Base-by-base conservation (phyloP, 2,888 invertebrate genomes). In the Artemia sinica region DNA sequence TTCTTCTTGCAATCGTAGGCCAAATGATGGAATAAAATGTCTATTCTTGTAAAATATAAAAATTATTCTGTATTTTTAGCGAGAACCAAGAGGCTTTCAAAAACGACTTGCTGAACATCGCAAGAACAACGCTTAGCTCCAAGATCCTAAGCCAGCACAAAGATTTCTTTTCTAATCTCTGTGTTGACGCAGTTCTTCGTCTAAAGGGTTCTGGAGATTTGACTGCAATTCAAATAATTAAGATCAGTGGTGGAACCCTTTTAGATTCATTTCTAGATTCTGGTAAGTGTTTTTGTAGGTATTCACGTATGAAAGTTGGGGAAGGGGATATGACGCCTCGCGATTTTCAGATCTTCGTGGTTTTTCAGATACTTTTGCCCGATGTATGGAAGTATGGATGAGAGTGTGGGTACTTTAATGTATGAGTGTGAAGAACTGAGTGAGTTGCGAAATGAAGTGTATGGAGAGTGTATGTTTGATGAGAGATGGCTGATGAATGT, bases 141-240 rank as follows among this genome's bases (percentile, higher is more conserved):
- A 99, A 99, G 80, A 97, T 99, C 78, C 81, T 98, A 58, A 88
- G 92, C 49, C 96, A 97, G 76, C 92, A 98, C 78, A 96, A 95
- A 79, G 95, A 98, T 76, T 86, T 92, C 76, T 99, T 98, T 78
- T 85, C 96, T 70, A 89, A 91, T 74, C 81, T 98, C 71, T 91
- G 96, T 50, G 97, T 99, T 0, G 90, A 96, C 79, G 95, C 97
- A 71, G 91, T 98, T 8, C 77, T 97, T 51, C 84, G 97, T 73
- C 82, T 99, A 13, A 96, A 95, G 80, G 95, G 95, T 12, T 92
- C 94, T 67, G 94, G 93, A 10, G 93, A 95, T 78, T 80, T 99
- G 58, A 88, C 89, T 74, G 91, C 97, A 9, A 97, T 98, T 76
- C 97, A 98, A 79, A 88, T 98, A 65, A 95, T 98, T 71, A 98